Base-by-base conservation (phyloP, 1,140 invertebrate species). In the Ditylenchus dipsaci region DNA sequence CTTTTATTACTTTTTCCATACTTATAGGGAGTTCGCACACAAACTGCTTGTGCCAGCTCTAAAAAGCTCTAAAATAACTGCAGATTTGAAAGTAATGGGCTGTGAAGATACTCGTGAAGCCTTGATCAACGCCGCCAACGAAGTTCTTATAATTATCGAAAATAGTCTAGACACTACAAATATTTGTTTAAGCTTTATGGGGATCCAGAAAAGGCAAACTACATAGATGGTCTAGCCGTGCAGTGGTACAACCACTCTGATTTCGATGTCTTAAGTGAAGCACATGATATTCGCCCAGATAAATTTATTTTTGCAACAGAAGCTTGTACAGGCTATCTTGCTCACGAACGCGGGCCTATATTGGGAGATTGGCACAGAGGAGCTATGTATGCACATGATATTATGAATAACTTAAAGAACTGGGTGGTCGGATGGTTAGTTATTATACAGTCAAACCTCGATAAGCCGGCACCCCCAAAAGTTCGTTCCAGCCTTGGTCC, bases 281-380 rank as follows among this genome's bases (percentile, higher is more conserved):
- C 86, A 1, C 87, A 88, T 76, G 71, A 85, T 15, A 75, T 84
- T 5, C 87, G 87, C 80, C 90, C 90, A 0, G 85, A 90, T 43
- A 88, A 90, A 73, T 88, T 91, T 75, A 82, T 92, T 5, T 73
- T 93, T 1, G 87, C 86, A 19, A 91, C 91, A 0, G 91, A 93
- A 84, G 68, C 68, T 13, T 70, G 68, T 56, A 65, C 53, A 29
- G 68, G 56, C 19, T 23, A 70, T 38, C n/a, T 30, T 26, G 33
- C 68, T 3, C 56, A 49, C 23, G 68, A 70, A 29, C 68, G 71
- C 42, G 26, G 17, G 45, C 68, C 68, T 19, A 27, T 70, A 23
- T 58, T 70, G 49, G 68, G 68, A 19, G 68, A 72, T 57, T 70
- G 68, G 68, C n/a, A 29, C 33, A 43, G 68, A 38, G 68, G 68